Evolutionary conservation across 2,113 vertebrate species (phyloP), one percentile per base, ranked within the genome.

Genomic region (Labeo catla): DNA sequence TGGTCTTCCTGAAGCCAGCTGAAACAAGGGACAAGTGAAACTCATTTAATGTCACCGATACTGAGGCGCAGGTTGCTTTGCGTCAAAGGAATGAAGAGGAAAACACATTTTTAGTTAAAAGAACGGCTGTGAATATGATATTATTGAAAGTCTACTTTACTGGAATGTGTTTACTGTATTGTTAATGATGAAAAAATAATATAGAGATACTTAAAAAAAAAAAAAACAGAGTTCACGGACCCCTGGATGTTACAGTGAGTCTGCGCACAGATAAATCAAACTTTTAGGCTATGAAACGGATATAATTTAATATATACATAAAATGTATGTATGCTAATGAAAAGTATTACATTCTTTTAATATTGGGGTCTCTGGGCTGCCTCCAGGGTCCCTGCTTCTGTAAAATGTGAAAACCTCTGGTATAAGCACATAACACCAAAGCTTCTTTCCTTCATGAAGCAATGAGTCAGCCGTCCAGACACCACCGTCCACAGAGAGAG

Each of bases 391-490:
- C 15, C 36, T 43, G 66, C 13, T 68, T 45, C 4, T 23, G 21
- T 74, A 74, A 49, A 13, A 52, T 34, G 7, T 16, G n/a, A 13
- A 50, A 50, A 52, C 13, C 23, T 54, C 45, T 74, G 0, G 6
- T 72, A 45, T 45, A 45, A 72, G 16, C 12, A 11, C 28, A 19
- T 76, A 50, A 76, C 23, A 77, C 12, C 8, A 54, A 54, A 77
- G 13, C 15, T 34, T 54, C 7, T 61, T 61, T 43, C 5, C 15
- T 1, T 61, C 34, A 10, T 54, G n/a, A 66, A 82, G 73, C 19
- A 34, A 95, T 95, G 95, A 95, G 92, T 85, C 92, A 92, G 2
- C 82, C 90, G 54, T 80, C 92, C 36, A 92, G 93, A 23, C 84
- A 90, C 8, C 86, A 93, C 66, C 91, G 92, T 84, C 90, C 83